A percentile compares a stretch with the other conserved stretches of the same genome.
phyloP scores from a whole-genome alignment of 2,797 vertebrate species.

The Ciconia nigra region DNA sequence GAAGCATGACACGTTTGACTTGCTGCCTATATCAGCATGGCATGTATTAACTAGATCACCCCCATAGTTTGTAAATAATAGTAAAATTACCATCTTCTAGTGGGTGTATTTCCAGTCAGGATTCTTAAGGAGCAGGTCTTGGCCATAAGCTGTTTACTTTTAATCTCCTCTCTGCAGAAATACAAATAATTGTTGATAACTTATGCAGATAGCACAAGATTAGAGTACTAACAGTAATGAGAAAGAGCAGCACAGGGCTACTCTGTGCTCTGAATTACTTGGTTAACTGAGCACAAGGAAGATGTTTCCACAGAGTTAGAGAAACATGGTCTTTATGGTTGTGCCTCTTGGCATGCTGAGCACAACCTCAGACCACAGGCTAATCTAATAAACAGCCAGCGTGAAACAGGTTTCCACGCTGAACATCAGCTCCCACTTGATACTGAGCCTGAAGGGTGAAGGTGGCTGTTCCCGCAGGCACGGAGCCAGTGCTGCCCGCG shows the following conservation, averaged over 20 bases:
- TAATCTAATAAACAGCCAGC: not conserved
- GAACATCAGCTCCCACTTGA: not conserved
- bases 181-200: not conserved
- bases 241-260: not conserved
- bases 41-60: not conserved
- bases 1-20: not conserved
- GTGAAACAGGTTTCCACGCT: not conserved
- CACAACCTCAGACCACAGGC: not conserved
- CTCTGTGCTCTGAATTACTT: not conserved
- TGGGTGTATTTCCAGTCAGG: not conserved
- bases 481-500: rapidly evolving
- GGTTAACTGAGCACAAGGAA: not conserved
- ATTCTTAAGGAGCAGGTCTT: not conserved
- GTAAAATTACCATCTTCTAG: not conserved
- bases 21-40: not conserved
- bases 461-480: rapidly evolving
- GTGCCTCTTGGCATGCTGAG: not conserved
- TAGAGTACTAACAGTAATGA: not conserved
- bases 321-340: not conserved
- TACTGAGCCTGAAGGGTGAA: not conserved
- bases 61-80: not conserved
- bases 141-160: not conserved
- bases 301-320: not conserved
- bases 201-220: not conserved
- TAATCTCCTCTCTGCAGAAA: not conserved